A percentile compares a stretch with the other conserved stretches of the same genome.
Conservation (phyloP, 1,140 invertebrate species). For the Drosophila ironensis region DNA sequence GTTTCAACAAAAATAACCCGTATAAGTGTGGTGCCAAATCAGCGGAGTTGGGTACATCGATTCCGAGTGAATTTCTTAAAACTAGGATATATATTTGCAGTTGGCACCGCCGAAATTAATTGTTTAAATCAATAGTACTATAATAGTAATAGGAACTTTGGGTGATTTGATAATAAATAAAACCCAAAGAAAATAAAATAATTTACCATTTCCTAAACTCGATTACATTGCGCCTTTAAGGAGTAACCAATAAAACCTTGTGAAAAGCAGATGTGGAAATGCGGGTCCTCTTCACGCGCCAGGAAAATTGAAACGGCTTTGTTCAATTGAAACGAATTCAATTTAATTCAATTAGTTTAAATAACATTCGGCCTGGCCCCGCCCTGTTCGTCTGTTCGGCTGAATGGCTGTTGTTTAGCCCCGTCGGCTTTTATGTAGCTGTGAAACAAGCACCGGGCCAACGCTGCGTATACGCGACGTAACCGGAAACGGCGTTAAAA, state of each 20-base stretch:
- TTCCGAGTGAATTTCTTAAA: neutral
- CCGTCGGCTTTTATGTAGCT: conserved; percentile 19
- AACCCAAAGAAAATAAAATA: neutral
- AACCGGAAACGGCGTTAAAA: conserved; percentile 62
- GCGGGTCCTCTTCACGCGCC: neutral
- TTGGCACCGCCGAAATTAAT: neutral
- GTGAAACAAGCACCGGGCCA: conserved; percentile 27
- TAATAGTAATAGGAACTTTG: neutral
- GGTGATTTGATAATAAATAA: neutral
- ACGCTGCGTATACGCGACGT: conserved; percentile 58
- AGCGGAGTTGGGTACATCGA: conserved; percentile 2
- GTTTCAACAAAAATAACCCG: conserved; percentile 10
- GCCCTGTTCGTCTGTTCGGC: neutral
- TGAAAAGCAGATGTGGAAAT: neutral
- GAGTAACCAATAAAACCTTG: too few relatives aligned
- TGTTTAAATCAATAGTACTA: neutral
- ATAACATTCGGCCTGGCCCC: conserved; percentile 51
- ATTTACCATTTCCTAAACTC: neutral
- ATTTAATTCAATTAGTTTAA: conserved; percentile 78
- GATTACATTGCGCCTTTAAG: neutral
- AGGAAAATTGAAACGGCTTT: conserved; percentile 24
- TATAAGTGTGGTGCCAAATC: neutral
- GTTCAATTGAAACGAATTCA: conserved; percentile 54
- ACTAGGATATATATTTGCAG: neutral
- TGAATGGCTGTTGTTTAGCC: conserved; percentile 42